phyloP scores from a whole-genome alignment of 2,888 invertebrate genomes.

The Tribolium freemani region DNA sequence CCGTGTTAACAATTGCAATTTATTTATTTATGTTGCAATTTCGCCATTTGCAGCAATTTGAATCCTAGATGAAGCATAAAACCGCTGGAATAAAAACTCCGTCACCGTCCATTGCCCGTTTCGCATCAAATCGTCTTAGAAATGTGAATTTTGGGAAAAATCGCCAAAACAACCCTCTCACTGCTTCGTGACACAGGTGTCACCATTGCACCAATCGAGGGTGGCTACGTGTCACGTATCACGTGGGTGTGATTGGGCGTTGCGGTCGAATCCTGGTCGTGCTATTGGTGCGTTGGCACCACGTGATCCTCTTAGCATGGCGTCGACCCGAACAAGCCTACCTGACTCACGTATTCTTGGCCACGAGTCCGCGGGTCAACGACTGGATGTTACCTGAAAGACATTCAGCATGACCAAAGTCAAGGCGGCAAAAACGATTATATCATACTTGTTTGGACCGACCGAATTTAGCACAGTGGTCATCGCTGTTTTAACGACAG shows the following conservation, averaged over 20 bases:
- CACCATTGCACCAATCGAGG: neutral
- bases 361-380: slow-evolving; percentile 44
- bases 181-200: neutral
- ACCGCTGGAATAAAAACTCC: neutral
- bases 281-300: neutral
- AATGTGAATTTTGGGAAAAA: neutral
- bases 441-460: slow-evolving; percentile 45
- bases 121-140: neutral
- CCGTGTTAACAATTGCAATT: too few species aligned
- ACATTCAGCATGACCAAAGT: slow-evolving; percentile 51
- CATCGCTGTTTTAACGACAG: slow-evolving; percentile 32
- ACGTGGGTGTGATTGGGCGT: neutral
- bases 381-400: slow-evolving; percentile 53
- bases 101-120: neutral
- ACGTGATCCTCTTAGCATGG: neutral
- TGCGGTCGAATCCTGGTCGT: neutral
- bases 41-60: neutral
- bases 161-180: neutral
- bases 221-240: neutral
- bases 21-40: too few species aligned
- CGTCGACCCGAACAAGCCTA: slow-evolving; percentile 9
- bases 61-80: neutral
- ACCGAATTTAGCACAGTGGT: slow-evolving; percentile 47
- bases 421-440: slow-evolving; percentile 48
- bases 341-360: slow-evolving; percentile 13